Base-by-base conservation (phyloP, 2,888 invertebrate genomes). In the Willowsia nigromaculata region DNA sequence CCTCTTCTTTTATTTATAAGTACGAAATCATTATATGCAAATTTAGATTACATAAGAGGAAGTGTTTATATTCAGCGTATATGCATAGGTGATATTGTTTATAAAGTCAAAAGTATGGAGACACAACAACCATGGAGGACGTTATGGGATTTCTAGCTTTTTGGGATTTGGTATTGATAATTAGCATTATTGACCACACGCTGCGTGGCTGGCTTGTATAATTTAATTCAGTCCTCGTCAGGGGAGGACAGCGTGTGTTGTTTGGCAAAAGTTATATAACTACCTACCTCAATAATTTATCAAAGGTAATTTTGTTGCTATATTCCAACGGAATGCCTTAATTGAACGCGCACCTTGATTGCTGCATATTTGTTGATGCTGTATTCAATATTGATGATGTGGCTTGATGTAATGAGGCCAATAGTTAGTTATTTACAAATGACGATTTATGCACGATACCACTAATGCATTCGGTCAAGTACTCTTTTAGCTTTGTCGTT, bases 401-500 rank as follows among this genome's bases (percentile, higher is more conserved):
- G 13, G n/a, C 13, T 65, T 82, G 82, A 65, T 65, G 47, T 40
- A 85, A 76, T 76, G 76, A 40, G 84, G 85, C 47, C 85, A 85
- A 85, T 85, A 40, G 25, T 68, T 37, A 85, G n/a, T n/a, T n/a
- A n/a, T n/a, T 27, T 37, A 74, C 11, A 27, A 82, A 82, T 47
- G 43, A 47, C 47, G 81, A 40, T 40, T 81, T 81, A 43, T 59
- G 13, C 59, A 50, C 13, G 1, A 53, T 37, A 22, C 40, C 40
- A 71, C 22, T 40, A 71, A 71, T 40, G 22, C n/a, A 13, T 27
- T 53, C 22, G 47, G 30, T 53, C 56, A 84, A 74, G 56, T 82
- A 74, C 40, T 56, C 56, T 68, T 25, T 56, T 37, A 25, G 27
- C 6, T 84, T 40, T 22, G 56, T 47, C 33, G 62, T 43, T 62